A percentile compares a stretch with the other conserved stretches of the same genome.
These are phyloP conservation scores for Yponomeuta evonymella DNA, from an alignment of 2,888 invertebrate genomes.

Conservation along the genomic window DNA sequence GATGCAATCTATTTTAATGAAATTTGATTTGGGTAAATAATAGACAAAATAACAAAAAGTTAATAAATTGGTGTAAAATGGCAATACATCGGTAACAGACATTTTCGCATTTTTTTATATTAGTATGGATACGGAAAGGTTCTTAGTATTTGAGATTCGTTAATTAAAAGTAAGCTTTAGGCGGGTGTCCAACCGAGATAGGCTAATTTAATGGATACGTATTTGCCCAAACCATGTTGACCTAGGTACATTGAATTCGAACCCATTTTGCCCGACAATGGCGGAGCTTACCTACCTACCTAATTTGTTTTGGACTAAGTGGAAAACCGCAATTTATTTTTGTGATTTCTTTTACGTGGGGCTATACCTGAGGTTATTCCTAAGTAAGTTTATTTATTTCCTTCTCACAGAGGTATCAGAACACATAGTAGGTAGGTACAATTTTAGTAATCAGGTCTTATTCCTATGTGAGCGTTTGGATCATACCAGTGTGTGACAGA, in stretches of 20 bases:
- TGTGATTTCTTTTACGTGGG: neutral
- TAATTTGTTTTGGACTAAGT: constrained; percentile 3
- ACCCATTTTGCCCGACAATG: constrained; percentile 6
- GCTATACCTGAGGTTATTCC: neutral
- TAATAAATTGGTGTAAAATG: too few relatives aligned
- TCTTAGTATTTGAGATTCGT: constrained; percentile 19
- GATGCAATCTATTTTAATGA: too few relatives aligned
- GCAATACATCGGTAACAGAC: too few relatives aligned
- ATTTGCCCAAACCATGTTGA: constrained; percentile 12
- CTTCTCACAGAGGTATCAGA: too few relatives aligned
- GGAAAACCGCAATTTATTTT: neutral
- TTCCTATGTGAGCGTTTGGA: too few relatives aligned
- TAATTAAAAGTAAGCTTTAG: constrained; percentile 24
- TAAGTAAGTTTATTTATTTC: too few relatives aligned
- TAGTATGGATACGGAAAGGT: neutral
- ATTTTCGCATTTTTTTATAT: neutral
- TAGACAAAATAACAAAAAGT: too few relatives aligned
- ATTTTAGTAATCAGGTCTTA: too few relatives aligned
- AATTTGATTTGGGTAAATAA: too few relatives aligned
- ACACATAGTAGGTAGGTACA: too few relatives aligned
- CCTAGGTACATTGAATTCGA: constrained; percentile 1
- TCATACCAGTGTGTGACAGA: too few relatives aligned
- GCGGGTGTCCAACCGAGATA: constrained; percentile 25
- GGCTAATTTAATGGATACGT: constrained; percentile 28
- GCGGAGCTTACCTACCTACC: neutral